Percentiles rank a stretch among this genome's conserved stretches.
Evolutionary conservation across 2,888 invertebrate genomes (phyloP).

Genomic region (Lottia gigantea): DNA sequence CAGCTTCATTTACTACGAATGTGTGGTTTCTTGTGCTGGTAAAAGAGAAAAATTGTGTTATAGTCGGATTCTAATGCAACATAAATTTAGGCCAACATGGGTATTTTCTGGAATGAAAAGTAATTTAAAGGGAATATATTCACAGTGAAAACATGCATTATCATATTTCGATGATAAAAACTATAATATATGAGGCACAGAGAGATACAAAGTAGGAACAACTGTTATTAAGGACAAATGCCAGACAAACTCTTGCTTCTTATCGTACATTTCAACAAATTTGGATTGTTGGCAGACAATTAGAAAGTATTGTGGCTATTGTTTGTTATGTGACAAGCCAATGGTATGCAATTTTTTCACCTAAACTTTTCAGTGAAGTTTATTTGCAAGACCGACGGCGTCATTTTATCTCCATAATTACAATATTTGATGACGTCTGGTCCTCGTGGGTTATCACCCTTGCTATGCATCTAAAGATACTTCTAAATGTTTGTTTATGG

Average conservation of each 20-base stretch:
- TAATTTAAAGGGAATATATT: too few relatives aligned
- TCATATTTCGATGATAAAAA: slow-evolving; percentile 5
- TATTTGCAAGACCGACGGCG: neutral
- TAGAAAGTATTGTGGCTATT: slow-evolving; percentile 3
- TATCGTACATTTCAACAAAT: slow-evolving; percentile 10
- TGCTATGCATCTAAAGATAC: too few relatives aligned
- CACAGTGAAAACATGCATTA: neutral
- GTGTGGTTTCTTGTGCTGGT: too few relatives aligned
- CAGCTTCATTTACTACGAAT: too few relatives aligned
- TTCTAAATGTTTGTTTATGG: too few relatives aligned
- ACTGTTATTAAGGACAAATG: slow-evolving; percentile 11
- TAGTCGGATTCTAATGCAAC: too few relatives aligned
- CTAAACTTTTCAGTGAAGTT: too few relatives aligned
- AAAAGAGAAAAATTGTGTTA: too few relatives aligned
- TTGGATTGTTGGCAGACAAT: slow-evolving; percentile 9
- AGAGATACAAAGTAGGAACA: slow-evolving; percentile 10
- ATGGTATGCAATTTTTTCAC: slow-evolving; percentile 1
- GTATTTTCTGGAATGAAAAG: too few relatives aligned
- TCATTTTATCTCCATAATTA: slow-evolving; percentile 6
- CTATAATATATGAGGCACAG: neutral
- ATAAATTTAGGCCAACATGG: too few relatives aligned
- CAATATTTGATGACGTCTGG: neutral
- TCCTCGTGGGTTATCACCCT: neutral
- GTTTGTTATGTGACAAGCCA: neutral
- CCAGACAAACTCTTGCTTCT: slow-evolving; percentile 6